A percentile compares a stretch with the other conserved stretches of the same genome.
phyloP scores from a whole-genome alignment of 2,888 invertebrate species.

The Diplolepis rosae region DNA sequence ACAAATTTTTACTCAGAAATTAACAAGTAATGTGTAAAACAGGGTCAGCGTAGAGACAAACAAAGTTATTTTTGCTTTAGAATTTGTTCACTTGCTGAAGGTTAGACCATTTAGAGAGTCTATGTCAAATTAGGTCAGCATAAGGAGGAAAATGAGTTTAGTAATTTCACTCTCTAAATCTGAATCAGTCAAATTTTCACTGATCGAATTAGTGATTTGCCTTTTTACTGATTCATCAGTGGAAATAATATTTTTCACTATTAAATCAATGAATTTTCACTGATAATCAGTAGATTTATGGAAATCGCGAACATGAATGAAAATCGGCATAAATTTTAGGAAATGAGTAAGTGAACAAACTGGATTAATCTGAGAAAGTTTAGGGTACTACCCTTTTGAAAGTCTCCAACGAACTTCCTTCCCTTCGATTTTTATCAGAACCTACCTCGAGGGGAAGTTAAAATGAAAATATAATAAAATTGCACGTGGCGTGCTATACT shows the following conservation, averaged over 20 bases:
- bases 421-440: constrained; percentile 10
- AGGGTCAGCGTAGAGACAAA: too few species aligned
- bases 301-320: background rate
- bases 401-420: constrained; percentile 11
- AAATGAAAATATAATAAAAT: background rate
- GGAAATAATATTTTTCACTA: background rate
- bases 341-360: background rate
- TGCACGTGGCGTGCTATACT: constrained; percentile 8
- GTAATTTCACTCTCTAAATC: too few species aligned
- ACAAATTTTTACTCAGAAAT: background rate
- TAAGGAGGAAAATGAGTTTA: background rate
- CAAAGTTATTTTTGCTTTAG: too few species aligned
- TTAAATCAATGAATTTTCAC: too few species aligned
- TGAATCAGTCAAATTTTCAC: too few species aligned
- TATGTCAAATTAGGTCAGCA: background rate
- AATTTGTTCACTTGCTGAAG: background rate
- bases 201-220: too few species aligned
- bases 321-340: too few species aligned
- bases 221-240: too few species aligned
- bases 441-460: background rate
- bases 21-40: background rate
- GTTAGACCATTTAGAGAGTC: background rate
- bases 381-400: constrained; percentile 6
- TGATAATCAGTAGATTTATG: too few species aligned
- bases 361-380: background rate